phyloP scores from a whole-genome alignment of 2,797 vertebrate species.

The Agapornis canus region DNA sequence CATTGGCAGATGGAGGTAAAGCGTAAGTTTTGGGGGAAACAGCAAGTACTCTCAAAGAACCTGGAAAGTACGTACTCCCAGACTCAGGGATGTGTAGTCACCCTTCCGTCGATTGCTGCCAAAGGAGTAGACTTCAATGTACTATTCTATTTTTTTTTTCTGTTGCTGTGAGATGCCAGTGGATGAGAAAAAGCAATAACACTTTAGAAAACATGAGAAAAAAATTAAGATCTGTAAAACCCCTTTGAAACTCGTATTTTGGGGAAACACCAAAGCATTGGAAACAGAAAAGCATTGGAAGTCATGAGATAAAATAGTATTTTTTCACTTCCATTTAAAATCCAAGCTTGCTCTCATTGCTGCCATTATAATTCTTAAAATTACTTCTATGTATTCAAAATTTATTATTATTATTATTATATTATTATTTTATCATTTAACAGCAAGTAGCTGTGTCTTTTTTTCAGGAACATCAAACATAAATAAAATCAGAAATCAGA shows the following conservation, averaged over 20 bases:
- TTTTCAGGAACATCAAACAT: conserved; percentile 33
- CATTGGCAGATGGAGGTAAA: background rate
- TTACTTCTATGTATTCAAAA: background rate
- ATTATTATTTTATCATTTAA: conserved; percentile 44
- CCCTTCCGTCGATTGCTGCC: background rate
- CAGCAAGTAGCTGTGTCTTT: background rate
- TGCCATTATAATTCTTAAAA: background rate
- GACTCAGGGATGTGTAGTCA: background rate
- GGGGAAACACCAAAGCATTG: background rate
- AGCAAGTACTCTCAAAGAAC: background rate
- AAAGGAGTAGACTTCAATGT: background rate
- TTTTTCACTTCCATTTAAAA: background rate
- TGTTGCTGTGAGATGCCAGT: background rate
- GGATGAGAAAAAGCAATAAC: background rate
- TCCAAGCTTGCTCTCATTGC: background rate
- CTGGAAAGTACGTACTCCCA: background rate
- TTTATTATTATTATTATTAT: background rate
- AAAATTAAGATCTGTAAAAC: background rate
- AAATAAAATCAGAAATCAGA: conserved; percentile 68
- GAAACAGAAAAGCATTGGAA: background rate
- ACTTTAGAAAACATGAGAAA: background rate
- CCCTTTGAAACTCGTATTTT: background rate
- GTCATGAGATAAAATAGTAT: background rate
- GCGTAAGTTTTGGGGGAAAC: background rate
- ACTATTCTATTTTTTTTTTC: background rate